These are phyloP conservation scores for Cryptoblepharus egeriae DNA, from an alignment of 2,797 vertebrate species.

Conservation along the genomic window DNA sequence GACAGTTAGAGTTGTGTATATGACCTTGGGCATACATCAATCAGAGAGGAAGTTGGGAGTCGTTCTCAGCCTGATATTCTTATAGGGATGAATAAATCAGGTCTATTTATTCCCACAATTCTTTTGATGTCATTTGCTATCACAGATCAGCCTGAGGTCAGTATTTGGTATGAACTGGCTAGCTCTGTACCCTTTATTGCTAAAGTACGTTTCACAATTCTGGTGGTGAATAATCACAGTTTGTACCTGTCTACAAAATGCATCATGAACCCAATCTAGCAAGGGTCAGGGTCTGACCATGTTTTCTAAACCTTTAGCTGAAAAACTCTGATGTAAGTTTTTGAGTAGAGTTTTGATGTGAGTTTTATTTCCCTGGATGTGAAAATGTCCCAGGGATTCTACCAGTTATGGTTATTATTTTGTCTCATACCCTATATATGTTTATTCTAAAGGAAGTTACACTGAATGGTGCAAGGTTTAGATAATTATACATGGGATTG, in stretches of 20 bases:
- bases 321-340: conserved; percentile 25
- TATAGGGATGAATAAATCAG: conserved; percentile 21
- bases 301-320: conserved; percentile 43
- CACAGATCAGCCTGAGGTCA: conserved; percentile 23
- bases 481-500: background rate
- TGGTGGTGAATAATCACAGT: background rate
- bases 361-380: no score
- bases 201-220: rapidly evolving
- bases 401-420: conserved; percentile 47
- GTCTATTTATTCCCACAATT: conserved; percentile 36
- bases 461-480: background rate
- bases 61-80: conserved; percentile 44
- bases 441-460: background rate
- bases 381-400: conserved; percentile 23
- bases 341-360: no score
- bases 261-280: conserved; percentile 59
- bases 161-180: conserved; percentile 22
- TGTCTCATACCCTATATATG: conserved; percentile 5
- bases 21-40: conserved; percentile 70
- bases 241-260: conserved; percentile 1
- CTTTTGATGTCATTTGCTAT: conserved; percentile 23
- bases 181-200: conserved; percentile 12
- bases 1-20: conserved; percentile 59
- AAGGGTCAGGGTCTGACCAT: conserved; percentile 39
- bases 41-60: conserved; percentile 55